These are phyloP conservation scores for Gastrophysa polygoni DNA, from an alignment of 2,888 invertebrate species.

Conservation along the genomic window DNA sequence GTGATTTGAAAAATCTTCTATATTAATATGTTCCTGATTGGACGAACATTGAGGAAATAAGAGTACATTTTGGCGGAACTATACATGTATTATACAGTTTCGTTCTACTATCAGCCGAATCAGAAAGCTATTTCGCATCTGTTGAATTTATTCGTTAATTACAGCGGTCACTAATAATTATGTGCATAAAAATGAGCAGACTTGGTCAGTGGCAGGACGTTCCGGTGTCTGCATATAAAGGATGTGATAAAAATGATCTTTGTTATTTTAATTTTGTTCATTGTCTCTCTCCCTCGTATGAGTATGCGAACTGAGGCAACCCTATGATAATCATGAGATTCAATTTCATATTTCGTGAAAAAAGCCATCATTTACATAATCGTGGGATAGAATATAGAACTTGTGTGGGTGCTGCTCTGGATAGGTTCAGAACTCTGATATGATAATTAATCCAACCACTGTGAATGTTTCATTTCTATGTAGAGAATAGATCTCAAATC, in stretches of 20 bases:
- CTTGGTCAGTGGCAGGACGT: constrained; percentile 48
- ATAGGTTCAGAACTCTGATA: too few species aligned
- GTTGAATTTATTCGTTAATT: constrained; percentile 40
- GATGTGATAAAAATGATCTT: constrained; percentile 53
- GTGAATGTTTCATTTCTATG: too few species aligned
- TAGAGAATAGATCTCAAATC: too few species aligned
- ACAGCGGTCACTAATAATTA: constrained; percentile 39
- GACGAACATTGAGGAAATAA: background rate
- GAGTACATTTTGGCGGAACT: background rate
- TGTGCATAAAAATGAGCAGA: constrained; percentile 43
- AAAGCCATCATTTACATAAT: constrained; percentile 32
- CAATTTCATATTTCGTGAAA: constrained; percentile 29
- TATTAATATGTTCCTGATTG: background rate
- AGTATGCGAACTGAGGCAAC: constrained; percentile 40
- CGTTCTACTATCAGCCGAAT: constrained; percentile 19
- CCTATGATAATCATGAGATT: constrained; percentile 39
- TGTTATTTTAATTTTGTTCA: constrained; percentile 54
- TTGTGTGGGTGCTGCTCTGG: background rate
- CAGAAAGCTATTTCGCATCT: constrained; percentile 30
- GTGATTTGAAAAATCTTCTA: too few species aligned
- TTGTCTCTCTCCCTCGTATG: constrained; percentile 48
- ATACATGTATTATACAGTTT: background rate
- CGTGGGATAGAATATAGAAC: constrained; percentile 12
- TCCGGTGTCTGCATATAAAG: constrained; percentile 46
- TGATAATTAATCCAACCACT: too few species aligned